Conservation (phyloP, 2,888 invertebrate species). For the Lymantria monacha region DNA sequence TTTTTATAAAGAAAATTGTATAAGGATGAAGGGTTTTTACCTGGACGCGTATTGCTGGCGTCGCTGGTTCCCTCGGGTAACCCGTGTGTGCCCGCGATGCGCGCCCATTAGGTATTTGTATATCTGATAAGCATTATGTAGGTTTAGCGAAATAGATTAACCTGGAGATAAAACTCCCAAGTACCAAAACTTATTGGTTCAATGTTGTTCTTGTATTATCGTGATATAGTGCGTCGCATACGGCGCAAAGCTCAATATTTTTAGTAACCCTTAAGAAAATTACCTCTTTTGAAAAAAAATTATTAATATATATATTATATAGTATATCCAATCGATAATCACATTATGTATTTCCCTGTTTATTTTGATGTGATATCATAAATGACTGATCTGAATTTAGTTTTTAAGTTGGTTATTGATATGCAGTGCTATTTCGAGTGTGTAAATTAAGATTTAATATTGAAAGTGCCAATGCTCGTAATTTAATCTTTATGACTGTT, state of each 20-base stretch:
- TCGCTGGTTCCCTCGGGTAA: slow-evolving; percentile 13
- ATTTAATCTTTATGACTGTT: slow-evolving; percentile 79
- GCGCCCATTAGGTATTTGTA: slow-evolving; percentile 62
- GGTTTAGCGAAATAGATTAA: slow-evolving; percentile 81
- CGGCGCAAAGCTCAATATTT: slow-evolving; percentile 82
- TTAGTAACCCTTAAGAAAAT: slow-evolving; percentile 82
- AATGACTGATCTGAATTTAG: slow-evolving; percentile 84
- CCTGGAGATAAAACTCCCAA: slow-evolving; percentile 68
- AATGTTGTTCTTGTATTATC: slow-evolving; percentile 80
- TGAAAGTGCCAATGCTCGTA: slow-evolving; percentile 84
- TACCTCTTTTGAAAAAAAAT: slow-evolving; percentile 78
- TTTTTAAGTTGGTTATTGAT: slow-evolving; percentile 83
- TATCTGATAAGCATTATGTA: slow-evolving; percentile 83
- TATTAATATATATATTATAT: slow-evolving; percentile 71
- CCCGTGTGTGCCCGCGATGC: slow-evolving; percentile 23
- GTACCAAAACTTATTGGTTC: slow-evolving; percentile 81
- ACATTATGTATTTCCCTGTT: slow-evolving; percentile 80
- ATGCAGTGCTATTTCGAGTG: slow-evolving; percentile 81
- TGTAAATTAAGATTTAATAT: slow-evolving; percentile 80
- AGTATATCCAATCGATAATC: slow-evolving; percentile 79
- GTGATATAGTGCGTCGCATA: slow-evolving; percentile 78
- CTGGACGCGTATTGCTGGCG: slow-evolving; percentile 41
- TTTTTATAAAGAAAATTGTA: slow-evolving; percentile 82
- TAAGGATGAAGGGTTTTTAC: slow-evolving; percentile 74
- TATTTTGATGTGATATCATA: slow-evolving; percentile 85